A percentile compares a stretch with the other conserved stretches of the same genome.
These are phyloP conservation scores for Grammomys surdaster DNA, from an alignment of 2,113 vertebrate species.

Conservation along the genomic window DNA sequence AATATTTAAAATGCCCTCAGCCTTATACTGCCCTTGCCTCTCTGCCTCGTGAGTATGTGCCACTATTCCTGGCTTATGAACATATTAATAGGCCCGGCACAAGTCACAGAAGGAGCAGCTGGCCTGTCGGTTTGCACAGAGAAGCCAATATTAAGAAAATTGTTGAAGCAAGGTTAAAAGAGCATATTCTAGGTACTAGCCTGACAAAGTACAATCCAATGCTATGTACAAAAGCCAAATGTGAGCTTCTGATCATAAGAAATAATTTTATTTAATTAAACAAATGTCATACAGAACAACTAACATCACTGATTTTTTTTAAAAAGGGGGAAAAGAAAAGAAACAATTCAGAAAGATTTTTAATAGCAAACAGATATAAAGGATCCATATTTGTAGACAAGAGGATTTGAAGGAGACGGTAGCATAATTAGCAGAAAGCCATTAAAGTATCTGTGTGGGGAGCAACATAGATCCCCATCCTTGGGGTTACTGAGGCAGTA, in stretches of 20 bases:
- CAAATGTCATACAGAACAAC: not conserved
- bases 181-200: not conserved
- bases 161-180: not conserved
- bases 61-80: not conserved
- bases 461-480: not conserved
- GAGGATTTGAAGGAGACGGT: not conserved
- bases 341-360: slow-evolving; percentile 2
- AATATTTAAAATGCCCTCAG: not conserved
- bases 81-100: not conserved
- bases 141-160: not conserved
- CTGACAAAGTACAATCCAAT: not conserved
- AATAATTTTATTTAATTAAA: not conserved
- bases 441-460: not conserved
- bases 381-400: not conserved
- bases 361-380: not conserved
- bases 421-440: not conserved
- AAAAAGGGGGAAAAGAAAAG: not conserved
- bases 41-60: not conserved
- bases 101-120: not conserved
- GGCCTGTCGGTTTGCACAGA: not conserved
- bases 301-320: not conserved
- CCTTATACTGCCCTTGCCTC: not conserved
- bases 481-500: not conserved
- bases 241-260: not conserved
- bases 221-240: not conserved